Base-by-base conservation (phyloP, 2,797 vertebrate genomes). In the Notamacropus eugenii region DNA sequence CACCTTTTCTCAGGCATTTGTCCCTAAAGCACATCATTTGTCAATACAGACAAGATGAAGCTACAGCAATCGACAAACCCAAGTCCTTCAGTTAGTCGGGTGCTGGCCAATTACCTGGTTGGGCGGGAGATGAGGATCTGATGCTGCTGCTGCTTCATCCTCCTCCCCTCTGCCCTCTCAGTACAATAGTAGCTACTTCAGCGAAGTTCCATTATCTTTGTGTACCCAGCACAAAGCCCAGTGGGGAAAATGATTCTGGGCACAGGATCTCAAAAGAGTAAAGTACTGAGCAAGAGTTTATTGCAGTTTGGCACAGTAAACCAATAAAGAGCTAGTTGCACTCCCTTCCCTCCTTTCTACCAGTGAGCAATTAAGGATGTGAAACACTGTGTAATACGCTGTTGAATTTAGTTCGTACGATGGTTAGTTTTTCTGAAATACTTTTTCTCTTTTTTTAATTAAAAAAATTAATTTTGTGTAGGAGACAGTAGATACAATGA, bases 361-460 rank as follows among this genome's bases (percentile, higher is more conserved):
- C 10, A 0, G 22, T 82, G n/a, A 0, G 19, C 9, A 1, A 82
- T 0, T 22, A 40, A 46, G n/a, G 16, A 3, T 46, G 0, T 52
- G n/a, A 0, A 74, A 82, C 19, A 46, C 5, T 19, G 16, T 10
- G 3, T 1, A 24, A 10, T 9, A 3, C 16, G 6, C 4, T 74
- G n/a, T 9, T 74, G 67, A n/a, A 82, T 0, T 2, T 82, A 40
- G 0, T 10, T 82, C 8, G 3, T 82, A 12, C 40, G n/a, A 40
- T 40, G 16, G 1, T 74, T 74, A 74, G n/a, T 74, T 19, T 16
- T 74, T n/a, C 34, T 40, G 19, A n/a, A 67, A 67, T 16, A 67
- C 0, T 74, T 74, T 40, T n/a, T 74, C 4, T n/a, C 8, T n/a
- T n/a, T 40, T 74, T 74, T 8, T 4, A 5, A 16, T 59, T 31